Percentiles rank a stretch among this genome's conserved stretches.
Evolutionary conservation across 2,888 invertebrate genomes (phyloP).

Genomic region (Cordylochernes scorpioides): DNA sequence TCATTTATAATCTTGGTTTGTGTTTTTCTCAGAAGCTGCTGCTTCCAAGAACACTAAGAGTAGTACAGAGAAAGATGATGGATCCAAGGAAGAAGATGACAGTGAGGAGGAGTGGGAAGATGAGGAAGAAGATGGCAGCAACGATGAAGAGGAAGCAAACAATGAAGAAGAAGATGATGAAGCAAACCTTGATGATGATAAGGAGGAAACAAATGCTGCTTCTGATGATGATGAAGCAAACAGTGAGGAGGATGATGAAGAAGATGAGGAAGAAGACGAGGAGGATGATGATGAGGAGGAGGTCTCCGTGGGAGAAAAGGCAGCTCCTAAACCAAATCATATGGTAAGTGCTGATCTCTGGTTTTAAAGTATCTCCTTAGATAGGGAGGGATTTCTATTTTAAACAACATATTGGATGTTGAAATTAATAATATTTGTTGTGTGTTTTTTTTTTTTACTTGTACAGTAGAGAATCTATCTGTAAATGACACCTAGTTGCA

Average conservation of each 20-base stretch:
- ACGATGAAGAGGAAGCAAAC: constrained; percentile 13
- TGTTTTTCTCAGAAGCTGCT: too few relatives aligned
- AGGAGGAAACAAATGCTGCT: constrained; percentile 8
- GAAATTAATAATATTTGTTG: too few relatives aligned
- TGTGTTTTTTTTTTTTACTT: too few relatives aligned
- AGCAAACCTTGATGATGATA: too few relatives aligned
- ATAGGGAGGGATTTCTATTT: not conserved
- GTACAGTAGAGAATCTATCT: too few relatives aligned
- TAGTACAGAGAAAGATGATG: too few relatives aligned
- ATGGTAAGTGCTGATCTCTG: not conserved
- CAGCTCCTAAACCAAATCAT: not conserved
- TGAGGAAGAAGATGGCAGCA: constrained; percentile 15
- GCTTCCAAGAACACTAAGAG: too few relatives aligned
- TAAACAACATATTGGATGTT: not conserved
- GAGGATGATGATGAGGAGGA: constrained; percentile 13
- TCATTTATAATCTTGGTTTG: too few relatives aligned
- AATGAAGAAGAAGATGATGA: not conserved
- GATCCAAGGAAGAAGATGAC: too few relatives aligned
- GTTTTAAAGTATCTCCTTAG: too few relatives aligned
- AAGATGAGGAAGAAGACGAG: constrained; percentile 10
- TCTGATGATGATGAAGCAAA: constrained; percentile 7
- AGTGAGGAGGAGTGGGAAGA: not conserved
- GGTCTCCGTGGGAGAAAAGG: constrained; percentile 1
- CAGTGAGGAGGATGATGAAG: constrained; percentile 11
- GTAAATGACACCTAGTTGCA: too few relatives aligned